These are phyloP conservation scores for Euwallacea fornicatus DNA, from an alignment of 1,140 invertebrate genomes.

Conservation along the genomic window DNA sequence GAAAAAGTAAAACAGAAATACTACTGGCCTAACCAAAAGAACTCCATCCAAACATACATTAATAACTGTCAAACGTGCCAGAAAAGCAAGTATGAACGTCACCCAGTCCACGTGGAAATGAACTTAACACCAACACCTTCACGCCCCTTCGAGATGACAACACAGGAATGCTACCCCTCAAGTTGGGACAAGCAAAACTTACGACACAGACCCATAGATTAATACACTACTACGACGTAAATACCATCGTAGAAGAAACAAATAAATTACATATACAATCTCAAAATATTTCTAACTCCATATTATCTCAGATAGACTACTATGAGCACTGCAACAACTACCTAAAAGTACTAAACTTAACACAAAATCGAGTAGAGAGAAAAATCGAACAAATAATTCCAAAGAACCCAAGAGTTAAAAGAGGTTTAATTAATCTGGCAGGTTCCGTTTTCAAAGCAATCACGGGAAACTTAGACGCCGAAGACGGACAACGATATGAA, in stretches of 20 bases:
- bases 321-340: background rate
- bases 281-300: too few relatives aligned
- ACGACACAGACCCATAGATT: background rate
- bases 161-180: constrained; percentile 3
- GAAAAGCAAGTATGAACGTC: constrained; percentile 30
- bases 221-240: background rate
- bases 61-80: constrained; percentile 21
- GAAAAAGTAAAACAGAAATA: background rate
- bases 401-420: constrained; percentile 39
- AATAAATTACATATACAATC: too few relatives aligned
- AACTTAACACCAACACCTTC: constrained; percentile 21
- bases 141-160: constrained; percentile 32
- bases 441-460: constrained; percentile 44
- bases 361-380: constrained; percentile 30
- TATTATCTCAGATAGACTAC: too few relatives aligned
- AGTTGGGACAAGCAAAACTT: constrained; percentile 3
- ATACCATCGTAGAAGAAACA: too few relatives aligned
- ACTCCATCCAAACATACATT: constrained; percentile 23
- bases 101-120: background rate
- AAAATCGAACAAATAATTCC: constrained; percentile 41
- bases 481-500: constrained; percentile 41
- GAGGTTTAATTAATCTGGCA: constrained; percentile 45
- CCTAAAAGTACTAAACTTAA: constrained; percentile 1
- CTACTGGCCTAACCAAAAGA: background rate
- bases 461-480: constrained; percentile 5